A percentile compares a stretch with the other conserved stretches of the same genome.
phyloP scores from a whole-genome alignment of 2,888 invertebrate species.

The Bedellia somnulentella region DNA sequence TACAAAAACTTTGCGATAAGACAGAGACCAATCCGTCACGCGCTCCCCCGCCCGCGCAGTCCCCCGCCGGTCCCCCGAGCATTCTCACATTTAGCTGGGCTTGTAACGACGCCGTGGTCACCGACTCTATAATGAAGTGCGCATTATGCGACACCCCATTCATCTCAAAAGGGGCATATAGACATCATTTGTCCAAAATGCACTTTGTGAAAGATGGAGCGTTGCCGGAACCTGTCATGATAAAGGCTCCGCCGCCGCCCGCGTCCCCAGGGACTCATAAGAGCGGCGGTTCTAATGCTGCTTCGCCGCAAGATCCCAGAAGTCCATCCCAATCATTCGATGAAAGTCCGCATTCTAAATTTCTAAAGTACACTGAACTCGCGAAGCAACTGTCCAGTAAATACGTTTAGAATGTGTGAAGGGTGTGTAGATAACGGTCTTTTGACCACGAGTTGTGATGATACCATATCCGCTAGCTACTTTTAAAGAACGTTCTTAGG shows the following conservation, averaged over 20 bases:
- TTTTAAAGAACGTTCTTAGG: slow-evolving; percentile 53
- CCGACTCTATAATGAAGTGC: slow-evolving; percentile 91
- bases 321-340: slow-evolving; percentile 70
- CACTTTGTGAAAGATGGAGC: slow-evolving; percentile 94
- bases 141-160: slow-evolving; percentile 95
- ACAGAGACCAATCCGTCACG: slow-evolving; percentile 77
- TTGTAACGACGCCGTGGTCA: slow-evolving; percentile 88
- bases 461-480: slow-evolving; percentile 80
- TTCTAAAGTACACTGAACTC: slow-evolving; percentile 97
- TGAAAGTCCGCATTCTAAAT: slow-evolving; percentile 95
- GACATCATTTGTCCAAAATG: slow-evolving; percentile 94
- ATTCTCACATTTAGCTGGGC: slow-evolving; percentile 93
- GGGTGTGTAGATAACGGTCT: slow-evolving; percentile 17
- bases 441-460: slow-evolving; percentile 64
- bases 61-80: slow-evolving; percentile 74
- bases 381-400: slow-evolving; percentile 98
- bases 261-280: slow-evolving; percentile 45
- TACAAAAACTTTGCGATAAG: slow-evolving; percentile 95
- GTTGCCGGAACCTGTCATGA: slow-evolving; percentile 72
- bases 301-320: slow-evolving; percentile 59
- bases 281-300: slow-evolving; percentile 38
- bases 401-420: slow-evolving; percentile 75
- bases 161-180: slow-evolving; percentile 94
- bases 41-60: slow-evolving; percentile 40
- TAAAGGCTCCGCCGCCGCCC: slow-evolving; percentile 56